A percentile compares a stretch with the other conserved stretches of the same genome.
Conservation (phyloP, 2,888 invertebrate genomes). For the Horisme vitalbata region DNA sequence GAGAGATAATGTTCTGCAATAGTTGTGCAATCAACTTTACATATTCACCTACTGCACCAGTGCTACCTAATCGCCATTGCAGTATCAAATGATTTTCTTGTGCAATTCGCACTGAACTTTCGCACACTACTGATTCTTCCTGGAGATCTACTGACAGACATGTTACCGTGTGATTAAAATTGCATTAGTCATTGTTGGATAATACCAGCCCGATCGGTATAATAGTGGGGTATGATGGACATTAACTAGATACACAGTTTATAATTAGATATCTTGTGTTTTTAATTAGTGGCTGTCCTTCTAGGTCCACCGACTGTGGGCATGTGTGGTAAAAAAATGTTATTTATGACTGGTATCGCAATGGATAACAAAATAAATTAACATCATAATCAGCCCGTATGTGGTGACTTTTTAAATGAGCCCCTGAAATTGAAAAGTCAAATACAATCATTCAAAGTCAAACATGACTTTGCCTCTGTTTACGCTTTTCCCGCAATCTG, state of each 20-base stretch:
- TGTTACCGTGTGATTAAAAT: conserved; percentile 36
- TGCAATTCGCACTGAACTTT: conserved; percentile 55
- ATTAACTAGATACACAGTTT: conserved; percentile 2
- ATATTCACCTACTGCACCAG: conserved; percentile 49
- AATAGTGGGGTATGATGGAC: conserved; percentile 11
- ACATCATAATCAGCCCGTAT: conserved; percentile 17
- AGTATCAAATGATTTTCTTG: conserved; percentile 57
- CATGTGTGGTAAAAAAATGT: conserved; percentile 4
- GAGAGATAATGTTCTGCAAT: conserved; percentile 40
- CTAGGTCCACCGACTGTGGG: conserved; percentile 1
- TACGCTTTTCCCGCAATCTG: neutral
- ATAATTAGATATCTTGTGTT: conserved; percentile 8
- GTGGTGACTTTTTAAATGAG: neutral
- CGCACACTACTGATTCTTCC: conserved; percentile 45
- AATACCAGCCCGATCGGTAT: conserved; percentile 16
- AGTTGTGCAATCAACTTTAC: conserved; percentile 51
- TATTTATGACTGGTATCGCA: neutral
- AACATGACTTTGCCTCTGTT: too few relatives aligned
- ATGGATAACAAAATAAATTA: conserved; percentile 7
- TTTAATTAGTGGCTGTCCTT: conserved; percentile 9
- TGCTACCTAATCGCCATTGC: conserved; percentile 34
- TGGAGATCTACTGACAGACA: conserved; percentile 28
- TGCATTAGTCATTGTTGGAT: conserved; percentile 36
- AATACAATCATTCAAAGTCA: too few relatives aligned
- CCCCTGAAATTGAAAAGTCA: too few relatives aligned